Conservation (phyloP, 2,888 invertebrate species). For the Tachina fera region DNA sequence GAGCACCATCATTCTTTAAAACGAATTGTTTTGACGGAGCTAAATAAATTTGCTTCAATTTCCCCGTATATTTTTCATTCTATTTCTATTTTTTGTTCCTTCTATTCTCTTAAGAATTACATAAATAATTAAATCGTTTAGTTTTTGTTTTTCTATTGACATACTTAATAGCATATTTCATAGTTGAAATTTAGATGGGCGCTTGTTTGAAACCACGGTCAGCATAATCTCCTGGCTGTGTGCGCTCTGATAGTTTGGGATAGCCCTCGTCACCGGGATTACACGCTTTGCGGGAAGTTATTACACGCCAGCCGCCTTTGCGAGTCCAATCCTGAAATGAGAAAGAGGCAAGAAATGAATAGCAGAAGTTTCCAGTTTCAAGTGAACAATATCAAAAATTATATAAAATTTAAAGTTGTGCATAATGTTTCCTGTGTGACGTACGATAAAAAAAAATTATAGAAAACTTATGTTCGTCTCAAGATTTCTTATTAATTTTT, state of each 20-base stretch:
- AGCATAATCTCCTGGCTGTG: constrained; percentile 87
- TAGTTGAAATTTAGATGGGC: constrained; percentile 74
- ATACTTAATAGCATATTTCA: constrained; percentile 52
- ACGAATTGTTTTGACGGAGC: not conserved
- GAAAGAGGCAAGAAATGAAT: not conserved
- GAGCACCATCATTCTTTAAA: not conserved
- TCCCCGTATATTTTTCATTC: constrained; percentile 18
- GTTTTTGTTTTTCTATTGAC: constrained; percentile 31
- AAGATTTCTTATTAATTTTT: too few species aligned
- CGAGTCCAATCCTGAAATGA: constrained; percentile 89
- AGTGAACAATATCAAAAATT: too few species aligned
- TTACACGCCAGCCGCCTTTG: constrained; percentile 88
- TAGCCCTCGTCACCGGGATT: constrained; percentile 89
- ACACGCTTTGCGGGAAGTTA: constrained; percentile 84
- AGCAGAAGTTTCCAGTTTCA: not conserved
- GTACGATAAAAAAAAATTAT: too few species aligned
- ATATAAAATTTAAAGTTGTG: too few species aligned
- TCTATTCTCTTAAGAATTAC: constrained; percentile 51
- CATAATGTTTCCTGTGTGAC: too few species aligned
- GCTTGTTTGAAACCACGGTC: constrained; percentile 88
- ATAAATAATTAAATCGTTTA: constrained; percentile 39
- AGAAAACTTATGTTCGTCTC: too few species aligned
- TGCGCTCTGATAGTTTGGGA: constrained; percentile 86
- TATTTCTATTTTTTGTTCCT: constrained; percentile 1
- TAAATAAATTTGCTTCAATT: constrained; percentile 13